These are phyloP conservation scores for Noturus placidus DNA, from an alignment of 2,113 vertebrate species.

Conservation along the genomic window DNA sequence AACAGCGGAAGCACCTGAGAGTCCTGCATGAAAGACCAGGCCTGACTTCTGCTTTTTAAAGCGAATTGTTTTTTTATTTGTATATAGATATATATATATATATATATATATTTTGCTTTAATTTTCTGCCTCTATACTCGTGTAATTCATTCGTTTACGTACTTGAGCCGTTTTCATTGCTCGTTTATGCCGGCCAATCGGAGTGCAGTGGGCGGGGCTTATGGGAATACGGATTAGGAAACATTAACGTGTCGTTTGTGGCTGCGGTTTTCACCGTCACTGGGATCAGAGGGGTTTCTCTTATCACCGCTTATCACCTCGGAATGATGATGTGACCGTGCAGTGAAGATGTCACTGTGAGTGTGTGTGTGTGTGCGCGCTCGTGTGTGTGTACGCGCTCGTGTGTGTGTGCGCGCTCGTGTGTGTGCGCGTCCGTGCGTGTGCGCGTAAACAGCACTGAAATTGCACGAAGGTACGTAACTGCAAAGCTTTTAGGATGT, in stretches of 20 bases:
- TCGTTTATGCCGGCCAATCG: not conserved
- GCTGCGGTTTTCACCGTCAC: not conserved
- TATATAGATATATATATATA: rapidly evolving
- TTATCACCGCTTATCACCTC: not conserved
- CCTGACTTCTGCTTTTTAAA: not conserved
- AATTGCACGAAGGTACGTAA: not conserved
- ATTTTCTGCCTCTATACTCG: not conserved
- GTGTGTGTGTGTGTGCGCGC: not conserved
- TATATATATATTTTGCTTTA: not conserved
- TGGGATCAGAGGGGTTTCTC: not conserved
- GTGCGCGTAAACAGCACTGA: not conserved
- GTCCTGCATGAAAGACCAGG: not conserved
- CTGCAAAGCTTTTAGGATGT: not conserved
- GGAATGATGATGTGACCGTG: not conserved
- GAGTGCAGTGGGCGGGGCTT: not conserved
- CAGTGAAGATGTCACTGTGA: not conserved
- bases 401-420: not conserved
- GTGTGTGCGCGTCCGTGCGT: not conserved
- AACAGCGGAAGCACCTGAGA: not conserved
- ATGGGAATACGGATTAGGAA: slow-evolving; percentile 1
- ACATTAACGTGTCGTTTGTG: slow-evolving; percentile 18
- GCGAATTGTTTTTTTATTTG: not conserved
- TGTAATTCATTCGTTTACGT: not conserved
- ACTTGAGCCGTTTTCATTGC: not conserved
- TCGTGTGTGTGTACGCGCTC: no score